Evolutionary conservation across 2,888 invertebrate species (phyloP).

Genomic region (Homarus gammarus): DNA sequence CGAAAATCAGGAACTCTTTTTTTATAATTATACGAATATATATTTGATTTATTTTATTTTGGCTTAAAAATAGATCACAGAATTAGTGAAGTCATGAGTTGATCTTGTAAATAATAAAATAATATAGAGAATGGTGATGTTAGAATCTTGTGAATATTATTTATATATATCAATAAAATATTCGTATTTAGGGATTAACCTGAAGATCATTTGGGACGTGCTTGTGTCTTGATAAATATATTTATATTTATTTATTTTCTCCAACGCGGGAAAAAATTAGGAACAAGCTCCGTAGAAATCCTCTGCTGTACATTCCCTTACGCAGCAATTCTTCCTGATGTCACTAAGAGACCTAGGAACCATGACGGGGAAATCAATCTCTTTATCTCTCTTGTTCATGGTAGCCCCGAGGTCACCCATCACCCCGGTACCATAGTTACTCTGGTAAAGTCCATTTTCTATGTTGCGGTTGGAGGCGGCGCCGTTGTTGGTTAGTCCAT

Average conservation of each 20-base stretch:
- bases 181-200: too few relatives aligned
- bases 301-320: conserved; percentile 15
- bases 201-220: too few relatives aligned
- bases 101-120: neutral
- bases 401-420: neutral
- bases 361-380: conserved; percentile 11
- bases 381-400: conserved; percentile 23
- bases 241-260: neutral
- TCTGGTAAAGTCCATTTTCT: neutral
- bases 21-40: neutral
- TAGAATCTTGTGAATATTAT: too few relatives aligned
- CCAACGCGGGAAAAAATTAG: neutral
- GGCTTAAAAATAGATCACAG: neutral
- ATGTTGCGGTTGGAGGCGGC: neutral
- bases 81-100: neutral
- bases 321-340: conserved; percentile 33
- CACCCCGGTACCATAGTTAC: neutral
- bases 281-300: conserved; percentile 41
- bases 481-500: neutral
- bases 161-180: too few relatives aligned
- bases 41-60: neutral
- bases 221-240: neutral
- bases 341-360: conserved; percentile 10
- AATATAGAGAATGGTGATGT: neutral
- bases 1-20: neutral